Evolutionary conservation across 92 coral and sea anemone species (phyloP), one percentile per base, ranked within the genome.

Genomic region (Anthopleura xanthogrammica): DNA sequence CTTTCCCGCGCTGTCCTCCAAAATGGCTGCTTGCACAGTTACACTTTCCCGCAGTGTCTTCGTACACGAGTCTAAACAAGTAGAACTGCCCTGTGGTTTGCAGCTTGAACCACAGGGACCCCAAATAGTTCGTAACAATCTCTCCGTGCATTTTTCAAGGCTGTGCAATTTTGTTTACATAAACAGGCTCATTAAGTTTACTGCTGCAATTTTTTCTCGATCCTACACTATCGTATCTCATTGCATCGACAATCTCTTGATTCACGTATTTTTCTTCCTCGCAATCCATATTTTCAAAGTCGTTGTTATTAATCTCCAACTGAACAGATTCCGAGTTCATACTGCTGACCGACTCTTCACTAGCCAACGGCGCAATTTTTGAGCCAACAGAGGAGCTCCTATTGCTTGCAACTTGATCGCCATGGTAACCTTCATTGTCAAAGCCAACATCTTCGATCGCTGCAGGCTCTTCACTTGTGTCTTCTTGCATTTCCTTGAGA

Each of bases 201-300:
- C 22, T 13, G 41, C 16, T 19, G 24, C 17, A 12, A 12, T 52
- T 10, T 4, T 16, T 48, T 46, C 46, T 68, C 3, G 20, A 48
- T 9, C 22, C 52, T 52, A 71, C 66, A 48, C 77, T 42, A 68
- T 23, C 68, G 11, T 41, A 3, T 16, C 74, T 81, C 39, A n/a
- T 29, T 41, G 65, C 55, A 11, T 81, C 84, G n/a, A 81, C n/a
- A 23, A 68, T 43, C 20, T 81, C 84, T 68, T 81, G 84, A 52
- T 81, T 81, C 24, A 22, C 77, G 66, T 68, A 81, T 41, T 11
- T 14, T 43, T 71, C 83, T 1, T 64, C 77, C 66, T 80, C 83
- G 17, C 36, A 19, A 17, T 29, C 62, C 4, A 0, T 41, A 50
- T 71, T 80, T 52, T 19, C 16, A 64, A 62, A 55, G 14, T 66